Evolutionary conservation across 2,797 vertebrate species (phyloP).

Genomic region (Arctocebus calabarensis): DNA sequence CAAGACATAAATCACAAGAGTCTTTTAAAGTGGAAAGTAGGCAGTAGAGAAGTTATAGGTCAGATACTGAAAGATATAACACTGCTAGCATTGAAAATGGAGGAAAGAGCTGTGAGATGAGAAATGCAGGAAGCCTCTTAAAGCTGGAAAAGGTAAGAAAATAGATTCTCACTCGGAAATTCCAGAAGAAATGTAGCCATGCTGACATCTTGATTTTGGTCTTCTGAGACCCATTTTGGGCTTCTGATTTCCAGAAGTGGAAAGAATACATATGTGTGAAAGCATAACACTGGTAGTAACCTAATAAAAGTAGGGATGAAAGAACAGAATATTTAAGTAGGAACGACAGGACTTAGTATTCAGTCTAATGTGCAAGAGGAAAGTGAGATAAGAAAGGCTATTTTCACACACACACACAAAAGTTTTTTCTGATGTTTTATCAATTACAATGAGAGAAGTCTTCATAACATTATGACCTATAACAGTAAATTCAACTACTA

Average conservation of each 20-base stretch:
- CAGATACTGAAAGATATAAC: not conserved
- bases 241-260: not conserved
- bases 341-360: not conserved
- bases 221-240: not conserved
- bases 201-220: not conserved
- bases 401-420: slow-evolving; percentile 46
- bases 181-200: not conserved
- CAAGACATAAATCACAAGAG: not conserved
- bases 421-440: slow-evolving; percentile 76
- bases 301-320: not conserved
- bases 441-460: slow-evolving; percentile 77
- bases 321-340: not conserved
- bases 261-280: not conserved
- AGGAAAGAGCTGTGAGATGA: not conserved
- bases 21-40: not conserved
- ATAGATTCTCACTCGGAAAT: not conserved
- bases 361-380: not conserved
- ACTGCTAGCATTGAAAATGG: not conserved
- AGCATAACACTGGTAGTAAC: not conserved
- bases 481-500: slow-evolving; percentile 74
- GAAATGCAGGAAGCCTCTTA: not conserved
- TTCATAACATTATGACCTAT: slow-evolving; percentile 71
- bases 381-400: not conserved
- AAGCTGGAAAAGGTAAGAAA: not conserved
- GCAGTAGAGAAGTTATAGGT: not conserved